Conservation (phyloP, 2,797 vertebrate genomes). For the Arctocebus calabarensis region DNA sequence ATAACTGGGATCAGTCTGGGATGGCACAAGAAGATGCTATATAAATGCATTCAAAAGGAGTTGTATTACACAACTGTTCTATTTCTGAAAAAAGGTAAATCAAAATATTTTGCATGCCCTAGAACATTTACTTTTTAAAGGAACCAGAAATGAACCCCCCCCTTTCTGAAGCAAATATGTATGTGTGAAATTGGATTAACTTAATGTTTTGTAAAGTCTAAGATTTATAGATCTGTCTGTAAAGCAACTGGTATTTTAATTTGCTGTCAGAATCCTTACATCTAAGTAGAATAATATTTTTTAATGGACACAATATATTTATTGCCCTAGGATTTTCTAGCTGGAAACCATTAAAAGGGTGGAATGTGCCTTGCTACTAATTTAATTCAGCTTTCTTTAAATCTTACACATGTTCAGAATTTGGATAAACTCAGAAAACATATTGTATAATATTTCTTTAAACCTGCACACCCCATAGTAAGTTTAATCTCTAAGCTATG, state of each 20-base stretch:
- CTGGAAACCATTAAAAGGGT: conserved; percentile 45
- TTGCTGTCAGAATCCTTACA: conserved; percentile 19
- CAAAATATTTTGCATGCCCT: neutral
- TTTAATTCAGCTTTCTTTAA: conserved; percentile 56
- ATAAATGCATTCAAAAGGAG: neutral
- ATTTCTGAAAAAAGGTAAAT: neutral
- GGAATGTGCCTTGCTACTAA: neutral
- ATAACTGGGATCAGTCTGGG: neutral
- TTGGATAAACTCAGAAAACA: conserved; percentile 61
- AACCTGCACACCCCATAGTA: neutral
- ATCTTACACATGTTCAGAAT: conserved; percentile 52
- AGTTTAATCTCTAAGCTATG: conserved; percentile 18
- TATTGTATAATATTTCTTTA: conserved; percentile 52
- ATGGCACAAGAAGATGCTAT: neutral
- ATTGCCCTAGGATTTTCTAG: conserved; percentile 41
- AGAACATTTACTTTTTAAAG: conserved; percentile 15
- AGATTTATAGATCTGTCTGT: conserved; percentile 39
- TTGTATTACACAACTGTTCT: neutral
- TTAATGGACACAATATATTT: neutral
- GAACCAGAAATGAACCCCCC: neutral
- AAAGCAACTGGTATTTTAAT: conserved; percentile 53
- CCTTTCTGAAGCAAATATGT: conserved; percentile 18
- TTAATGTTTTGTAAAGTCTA: conserved; percentile 28
- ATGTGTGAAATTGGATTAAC: neutral
- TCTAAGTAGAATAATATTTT: conserved; percentile 54